Evolutionary conservation across 2,888 invertebrate genomes (phyloP).

Genomic region (Nymphalis polychloros): DNA sequence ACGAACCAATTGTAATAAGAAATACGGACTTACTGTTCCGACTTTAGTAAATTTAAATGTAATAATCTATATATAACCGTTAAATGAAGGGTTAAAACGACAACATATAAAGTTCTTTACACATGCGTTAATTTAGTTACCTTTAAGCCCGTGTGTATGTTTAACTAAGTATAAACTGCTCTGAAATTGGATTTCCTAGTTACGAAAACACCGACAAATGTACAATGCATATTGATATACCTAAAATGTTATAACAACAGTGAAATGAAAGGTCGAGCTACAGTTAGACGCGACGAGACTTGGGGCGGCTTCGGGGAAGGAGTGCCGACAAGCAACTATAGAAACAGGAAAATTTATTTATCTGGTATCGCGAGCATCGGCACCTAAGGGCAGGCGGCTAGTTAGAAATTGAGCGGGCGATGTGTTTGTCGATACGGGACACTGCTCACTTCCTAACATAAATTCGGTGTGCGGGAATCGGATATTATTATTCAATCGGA

Average conservation of each 20-base stretch:
- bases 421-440: conserved; percentile 72
- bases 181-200: too few relatives aligned
- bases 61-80: not conserved
- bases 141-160: conserved; percentile 1
- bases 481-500: conserved; percentile 81
- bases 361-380: conserved; percentile 64
- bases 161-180: not conserved
- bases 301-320: conserved; percentile 50
- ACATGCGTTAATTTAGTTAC: conserved; percentile 9
- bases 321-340: conserved; percentile 59
- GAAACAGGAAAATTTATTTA: conserved; percentile 67
- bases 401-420: conserved; percentile 66
- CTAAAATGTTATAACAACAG: conserved; percentile 4
- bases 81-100: not conserved
- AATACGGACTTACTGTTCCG: not conserved
- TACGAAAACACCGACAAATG: not conserved
- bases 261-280: conserved; percentile 53
- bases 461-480: conserved; percentile 80
- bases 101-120: not conserved
- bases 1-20: conserved; percentile 24
- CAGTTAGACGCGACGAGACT: conserved; percentile 57
- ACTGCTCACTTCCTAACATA: conserved; percentile 79
- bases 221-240: not conserved
- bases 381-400: conserved; percentile 62
- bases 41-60: not conserved